A percentile compares a stretch with the other conserved stretches of the same genome.
Evolutionary conservation across 2,797 vertebrate genomes (phyloP).

Genomic region (Corythornis leucogaster): DNA sequence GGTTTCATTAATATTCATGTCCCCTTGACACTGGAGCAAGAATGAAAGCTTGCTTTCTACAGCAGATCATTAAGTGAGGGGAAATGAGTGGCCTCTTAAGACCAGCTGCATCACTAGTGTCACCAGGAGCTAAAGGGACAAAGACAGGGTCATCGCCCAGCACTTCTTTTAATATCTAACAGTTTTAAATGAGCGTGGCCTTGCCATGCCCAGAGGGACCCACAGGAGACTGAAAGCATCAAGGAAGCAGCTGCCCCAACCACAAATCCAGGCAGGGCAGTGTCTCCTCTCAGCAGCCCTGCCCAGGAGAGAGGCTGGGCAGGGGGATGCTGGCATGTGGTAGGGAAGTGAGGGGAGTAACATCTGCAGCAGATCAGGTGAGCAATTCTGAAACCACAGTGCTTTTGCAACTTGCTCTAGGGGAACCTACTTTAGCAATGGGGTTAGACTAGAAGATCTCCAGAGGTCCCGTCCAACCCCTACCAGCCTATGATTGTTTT

Average conservation of each 20-base stretch:
- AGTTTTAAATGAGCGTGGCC: not conserved
- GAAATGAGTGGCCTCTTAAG: slow-evolving; percentile 60
- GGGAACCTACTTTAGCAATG: not conserved
- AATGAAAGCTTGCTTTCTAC: slow-evolving; percentile 60
- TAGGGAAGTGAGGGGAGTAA: fast-evolving
- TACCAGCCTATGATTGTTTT: not conserved
- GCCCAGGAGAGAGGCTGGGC: not conserved
- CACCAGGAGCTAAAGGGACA: not conserved
- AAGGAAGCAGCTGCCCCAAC: not conserved
- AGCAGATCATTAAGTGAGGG: slow-evolving; percentile 65
- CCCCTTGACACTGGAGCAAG: slow-evolving; percentile 52
- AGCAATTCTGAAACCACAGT: not conserved
- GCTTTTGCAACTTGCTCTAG: not conserved
- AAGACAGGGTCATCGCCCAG: not conserved
- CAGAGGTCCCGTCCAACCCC: not conserved
- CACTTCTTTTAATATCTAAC: slow-evolving; percentile 19
- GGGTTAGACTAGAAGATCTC: not conserved
- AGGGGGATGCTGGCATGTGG: fast-evolving
- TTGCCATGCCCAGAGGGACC: not conserved
- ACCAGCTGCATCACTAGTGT: slow-evolving; percentile 7
- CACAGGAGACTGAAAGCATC: not conserved
- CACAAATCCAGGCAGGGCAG: not conserved
- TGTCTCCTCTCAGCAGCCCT: not conserved
- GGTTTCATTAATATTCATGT: slow-evolving; percentile 78
- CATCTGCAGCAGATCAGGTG: not conserved